A percentile compares a stretch with the other conserved stretches of the same genome.
These are phyloP conservation scores for Rynchops niger DNA, from an alignment of 2,113 vertebrate genomes.

Conservation along the genomic window DNA sequence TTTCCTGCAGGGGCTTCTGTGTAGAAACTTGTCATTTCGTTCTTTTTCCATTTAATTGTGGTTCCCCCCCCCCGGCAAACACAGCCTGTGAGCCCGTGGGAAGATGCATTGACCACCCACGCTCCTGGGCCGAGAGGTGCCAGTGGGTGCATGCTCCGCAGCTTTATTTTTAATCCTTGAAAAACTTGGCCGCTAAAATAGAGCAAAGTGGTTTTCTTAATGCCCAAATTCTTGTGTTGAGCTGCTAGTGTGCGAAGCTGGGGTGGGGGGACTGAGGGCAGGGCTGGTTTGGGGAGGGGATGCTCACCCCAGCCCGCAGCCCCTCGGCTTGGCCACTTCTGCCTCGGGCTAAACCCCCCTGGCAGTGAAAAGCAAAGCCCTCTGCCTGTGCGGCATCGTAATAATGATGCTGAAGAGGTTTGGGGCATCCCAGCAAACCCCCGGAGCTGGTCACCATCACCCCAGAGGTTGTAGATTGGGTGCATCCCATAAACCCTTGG, in stretches of 20 bases:
- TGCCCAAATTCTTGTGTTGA: background rate
- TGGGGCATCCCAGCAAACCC: background rate
- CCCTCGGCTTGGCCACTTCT: fast-evolving
- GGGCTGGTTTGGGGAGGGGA: background rate
- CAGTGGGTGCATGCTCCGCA: background rate
- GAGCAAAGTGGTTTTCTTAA: background rate
- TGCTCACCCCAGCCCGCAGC: background rate
- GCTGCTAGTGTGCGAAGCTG: background rate
- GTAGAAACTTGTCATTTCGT: background rate
- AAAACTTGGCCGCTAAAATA: background rate
- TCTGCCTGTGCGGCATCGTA: fast-evolving
- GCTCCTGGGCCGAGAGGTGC: background rate
- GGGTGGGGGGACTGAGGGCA: background rate
- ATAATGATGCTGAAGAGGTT: background rate
- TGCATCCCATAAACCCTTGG: background rate
- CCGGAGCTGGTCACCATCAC: background rate
- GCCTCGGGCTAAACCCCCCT: background rate
- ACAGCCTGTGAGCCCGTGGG: background rate
- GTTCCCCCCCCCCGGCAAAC: background rate
- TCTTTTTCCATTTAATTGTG: background rate
- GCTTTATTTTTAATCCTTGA: background rate
- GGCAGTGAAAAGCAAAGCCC: background rate
- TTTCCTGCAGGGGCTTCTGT: background rate
- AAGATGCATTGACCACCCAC: background rate
- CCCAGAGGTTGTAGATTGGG: too few species aligned